Evolutionary conservation across 1,140 invertebrate species (phyloP), one percentile per base, ranked within the genome.

Genomic region (Drosophila nigrodunni): DNA sequence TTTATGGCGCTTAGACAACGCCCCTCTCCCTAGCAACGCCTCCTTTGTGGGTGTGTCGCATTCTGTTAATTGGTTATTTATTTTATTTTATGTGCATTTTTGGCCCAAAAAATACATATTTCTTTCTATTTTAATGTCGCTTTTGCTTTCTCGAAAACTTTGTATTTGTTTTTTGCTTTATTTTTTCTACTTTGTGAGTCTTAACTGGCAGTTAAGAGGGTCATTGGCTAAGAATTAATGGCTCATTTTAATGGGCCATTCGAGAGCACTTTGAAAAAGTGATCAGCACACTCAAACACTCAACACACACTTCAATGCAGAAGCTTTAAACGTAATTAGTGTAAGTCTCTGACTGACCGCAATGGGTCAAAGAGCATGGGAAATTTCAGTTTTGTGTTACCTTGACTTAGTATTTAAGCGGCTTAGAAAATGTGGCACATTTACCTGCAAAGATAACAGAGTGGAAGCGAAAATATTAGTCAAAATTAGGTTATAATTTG

Each of bases 181-280:
- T 44, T 58, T 62, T 78, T 30, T 75, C 18, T 21, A 21, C 18
- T 21, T 21, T 62, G 25, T 50, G 37, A 46, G n/a, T 70, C 18
- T 64, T 44, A 59, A 57, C 64, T 58, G 35, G 43, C 46, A 34
- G 52, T 75, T 77, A 62, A 74, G 71, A 62, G 80, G 83, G 79
- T 80, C 82, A 87, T 87, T 87, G 82, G 83, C 82, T 71, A 69
- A 52, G 55, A 88, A 73, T 80, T 87, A 87, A 87, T 87, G 83
- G 69, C 80, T 75, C 59, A 66, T 65, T 81, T 83, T 88, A 87
- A 87, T 87, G 82, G 77, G 83, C 88, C 82, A 88, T 88, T 87
- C 71, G 83, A 88, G 80, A 82, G 76, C 67, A 76, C 79, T 82
- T 79, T 67, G 76, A 78, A 87, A 55, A 78, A 73, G 83, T 79